phyloP scores from a whole-genome alignment of 2,113 vertebrate genomes.

The Taxidea taxus region DNA sequence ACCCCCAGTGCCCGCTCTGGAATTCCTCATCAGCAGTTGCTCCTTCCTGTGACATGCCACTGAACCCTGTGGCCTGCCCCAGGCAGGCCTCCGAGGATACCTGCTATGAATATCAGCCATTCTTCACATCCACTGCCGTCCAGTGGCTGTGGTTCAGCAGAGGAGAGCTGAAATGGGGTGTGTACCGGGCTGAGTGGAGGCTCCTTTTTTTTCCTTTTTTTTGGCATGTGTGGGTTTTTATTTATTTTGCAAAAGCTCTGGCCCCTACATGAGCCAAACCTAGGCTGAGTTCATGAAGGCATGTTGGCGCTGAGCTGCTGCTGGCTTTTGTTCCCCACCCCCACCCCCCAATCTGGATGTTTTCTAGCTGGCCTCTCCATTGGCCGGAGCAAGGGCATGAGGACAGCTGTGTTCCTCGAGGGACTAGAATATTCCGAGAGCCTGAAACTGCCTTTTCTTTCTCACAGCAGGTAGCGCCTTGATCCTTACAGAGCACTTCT shows the following conservation, averaged over 20 bases:
- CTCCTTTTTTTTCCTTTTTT: background rate
- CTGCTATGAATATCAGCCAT: slow-evolving; percentile 58
- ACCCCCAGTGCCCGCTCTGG: background rate
- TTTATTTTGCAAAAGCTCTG: slow-evolving; percentile 53
- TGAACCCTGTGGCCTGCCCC: slow-evolving; percentile 30
- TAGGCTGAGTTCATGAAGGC: slow-evolving; percentile 40
- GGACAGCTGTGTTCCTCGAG: background rate
- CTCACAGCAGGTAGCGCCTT: background rate
- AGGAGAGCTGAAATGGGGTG: slow-evolving; percentile 40
- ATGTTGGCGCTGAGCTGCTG: slow-evolving; percentile 18
- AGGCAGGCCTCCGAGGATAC: slow-evolving; percentile 20
- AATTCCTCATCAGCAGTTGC: background rate
- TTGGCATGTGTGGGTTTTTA: background rate
- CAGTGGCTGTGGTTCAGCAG: slow-evolving; percentile 26
- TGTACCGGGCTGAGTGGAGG: background rate
- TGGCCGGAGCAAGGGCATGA: background rate
- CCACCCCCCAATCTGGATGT: background rate
- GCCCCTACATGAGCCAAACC: slow-evolving; percentile 32
- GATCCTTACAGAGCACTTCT: background rate
- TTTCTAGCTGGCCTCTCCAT: slow-evolving; percentile 30
- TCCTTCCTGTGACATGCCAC: slow-evolving; percentile 58
- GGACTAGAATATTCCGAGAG: background rate
- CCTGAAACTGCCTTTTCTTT: background rate
- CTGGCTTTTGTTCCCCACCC: slow-evolving; percentile 34
- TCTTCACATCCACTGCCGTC: background rate